Conservation (phyloP, 2,888 invertebrate species). For the Tyria jacobaeae region DNA sequence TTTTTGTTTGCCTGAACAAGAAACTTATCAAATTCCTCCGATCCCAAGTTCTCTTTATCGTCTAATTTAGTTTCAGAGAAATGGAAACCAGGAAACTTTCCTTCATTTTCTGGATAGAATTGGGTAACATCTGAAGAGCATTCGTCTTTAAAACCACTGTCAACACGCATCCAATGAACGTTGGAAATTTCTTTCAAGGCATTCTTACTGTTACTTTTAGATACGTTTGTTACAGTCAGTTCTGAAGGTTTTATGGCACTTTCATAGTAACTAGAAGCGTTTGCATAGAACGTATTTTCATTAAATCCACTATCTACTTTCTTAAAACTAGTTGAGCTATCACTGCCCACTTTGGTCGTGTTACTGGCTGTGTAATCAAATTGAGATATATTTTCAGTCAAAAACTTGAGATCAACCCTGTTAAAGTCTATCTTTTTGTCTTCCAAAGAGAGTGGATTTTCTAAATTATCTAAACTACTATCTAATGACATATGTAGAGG, state of each 20-base stretch:
- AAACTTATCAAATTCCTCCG: conserved; percentile 68
- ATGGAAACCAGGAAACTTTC: conserved; percentile 57
- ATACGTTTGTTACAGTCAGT: conserved; percentile 72
- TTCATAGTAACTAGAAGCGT: conserved; percentile 81
- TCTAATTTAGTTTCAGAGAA: conserved; percentile 68
- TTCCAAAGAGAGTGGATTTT: conserved; percentile 73
- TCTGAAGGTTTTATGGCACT: conserved; percentile 85
- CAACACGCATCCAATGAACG: conserved; percentile 79
- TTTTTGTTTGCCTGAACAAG: conserved; percentile 65
- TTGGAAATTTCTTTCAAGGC: conserved; percentile 80
- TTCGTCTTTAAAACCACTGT: conserved; percentile 83
- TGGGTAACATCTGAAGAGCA: conserved; percentile 74
- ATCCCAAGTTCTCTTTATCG: conserved; percentile 71
- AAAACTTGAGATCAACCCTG: conserved; percentile 80
- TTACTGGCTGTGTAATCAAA: conserved; percentile 62
- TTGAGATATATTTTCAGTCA: conserved; percentile 76
- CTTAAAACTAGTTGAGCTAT: conserved; percentile 73
- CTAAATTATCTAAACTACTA: conserved; percentile 72
- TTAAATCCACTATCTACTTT: conserved; percentile 80
- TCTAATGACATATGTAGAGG: conserved; percentile 78
- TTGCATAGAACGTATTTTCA: conserved; percentile 77
- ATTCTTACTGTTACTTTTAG: conserved; percentile 60
- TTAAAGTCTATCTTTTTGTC: conserved; percentile 81
- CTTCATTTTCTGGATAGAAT: conserved; percentile 66
- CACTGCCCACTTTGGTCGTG: conserved; percentile 60